Evolutionary conservation across 2,113 vertebrate species (phyloP).

Genomic region (Scalopus aquaticus): DNA sequence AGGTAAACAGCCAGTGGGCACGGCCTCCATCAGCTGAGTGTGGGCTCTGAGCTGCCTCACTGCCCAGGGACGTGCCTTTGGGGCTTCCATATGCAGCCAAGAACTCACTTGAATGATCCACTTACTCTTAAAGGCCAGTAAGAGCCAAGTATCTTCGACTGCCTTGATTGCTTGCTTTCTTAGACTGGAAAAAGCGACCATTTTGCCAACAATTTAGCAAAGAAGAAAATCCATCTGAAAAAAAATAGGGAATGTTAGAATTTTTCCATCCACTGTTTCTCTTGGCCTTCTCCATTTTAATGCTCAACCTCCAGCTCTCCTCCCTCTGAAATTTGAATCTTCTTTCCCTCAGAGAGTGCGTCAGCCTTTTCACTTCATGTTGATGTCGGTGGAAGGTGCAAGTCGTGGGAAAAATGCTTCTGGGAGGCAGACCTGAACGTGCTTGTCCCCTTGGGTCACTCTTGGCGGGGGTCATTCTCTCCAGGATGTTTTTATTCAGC

Average conservation of each 20-base stretch:
- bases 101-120: neutral
- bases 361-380: neutral
- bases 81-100: neutral
- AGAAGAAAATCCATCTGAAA: neutral
- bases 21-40: neutral
- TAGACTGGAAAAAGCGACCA: neutral
- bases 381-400: neutral
- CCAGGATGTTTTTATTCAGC: neutral
- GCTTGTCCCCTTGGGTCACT: neutral
- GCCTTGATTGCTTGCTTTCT: neutral
- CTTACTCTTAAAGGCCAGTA: neutral
- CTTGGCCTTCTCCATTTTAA: neutral
- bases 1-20: neutral
- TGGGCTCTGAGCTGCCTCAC: neutral
- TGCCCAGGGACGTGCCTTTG: neutral
- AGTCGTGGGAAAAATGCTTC: neutral
- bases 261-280: neutral
- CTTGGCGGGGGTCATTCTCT: neutral
- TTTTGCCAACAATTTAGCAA: neutral
- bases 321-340: neutral
- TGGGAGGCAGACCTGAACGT: neutral
- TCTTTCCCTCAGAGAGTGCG: neutral
- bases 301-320: too few species aligned
- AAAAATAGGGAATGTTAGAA: neutral
- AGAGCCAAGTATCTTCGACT: neutral